phyloP scores from a whole-genome alignment of 2,113 vertebrate species.

The Saccopteryx leptura region DNA sequence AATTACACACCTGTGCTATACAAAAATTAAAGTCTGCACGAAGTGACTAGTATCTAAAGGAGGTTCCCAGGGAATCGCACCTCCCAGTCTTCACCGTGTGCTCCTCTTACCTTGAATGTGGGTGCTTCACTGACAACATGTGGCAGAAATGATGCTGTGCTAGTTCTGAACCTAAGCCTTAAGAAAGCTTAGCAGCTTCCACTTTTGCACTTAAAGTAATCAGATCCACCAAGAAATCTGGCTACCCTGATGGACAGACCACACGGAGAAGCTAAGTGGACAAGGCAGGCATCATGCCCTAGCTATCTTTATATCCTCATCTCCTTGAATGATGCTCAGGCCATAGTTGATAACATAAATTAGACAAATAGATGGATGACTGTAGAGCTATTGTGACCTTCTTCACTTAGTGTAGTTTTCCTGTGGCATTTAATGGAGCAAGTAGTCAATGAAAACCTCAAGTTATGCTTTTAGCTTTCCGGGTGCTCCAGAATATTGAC shows the following conservation, averaged over 20 bases:
- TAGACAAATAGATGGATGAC: background rate
- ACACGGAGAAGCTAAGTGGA: background rate
- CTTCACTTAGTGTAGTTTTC: background rate
- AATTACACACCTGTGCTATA: background rate
- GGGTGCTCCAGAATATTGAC: background rate
- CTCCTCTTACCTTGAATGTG: background rate
- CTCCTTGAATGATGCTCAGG: background rate
- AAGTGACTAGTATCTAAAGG: background rate
- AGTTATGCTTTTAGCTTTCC: background rate
- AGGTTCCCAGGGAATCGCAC: background rate
- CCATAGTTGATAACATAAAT: background rate
- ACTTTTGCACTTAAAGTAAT: background rate
- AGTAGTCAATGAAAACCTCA: background rate
- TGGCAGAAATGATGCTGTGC: background rate
- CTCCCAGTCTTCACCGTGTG: background rate
- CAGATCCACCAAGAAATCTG: background rate
- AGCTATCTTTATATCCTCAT: background rate
- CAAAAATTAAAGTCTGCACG: background rate
- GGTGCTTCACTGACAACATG: background rate
- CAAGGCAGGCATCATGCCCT: background rate
- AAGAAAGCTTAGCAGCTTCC: background rate
- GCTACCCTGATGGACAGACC: background rate
- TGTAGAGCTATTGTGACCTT: fast-evolving
- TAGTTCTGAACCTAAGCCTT: background rate
- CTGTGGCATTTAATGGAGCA: background rate